Conservation (phyloP, 2,797 vertebrate genomes). For the Labroides dimidiatus region DNA sequence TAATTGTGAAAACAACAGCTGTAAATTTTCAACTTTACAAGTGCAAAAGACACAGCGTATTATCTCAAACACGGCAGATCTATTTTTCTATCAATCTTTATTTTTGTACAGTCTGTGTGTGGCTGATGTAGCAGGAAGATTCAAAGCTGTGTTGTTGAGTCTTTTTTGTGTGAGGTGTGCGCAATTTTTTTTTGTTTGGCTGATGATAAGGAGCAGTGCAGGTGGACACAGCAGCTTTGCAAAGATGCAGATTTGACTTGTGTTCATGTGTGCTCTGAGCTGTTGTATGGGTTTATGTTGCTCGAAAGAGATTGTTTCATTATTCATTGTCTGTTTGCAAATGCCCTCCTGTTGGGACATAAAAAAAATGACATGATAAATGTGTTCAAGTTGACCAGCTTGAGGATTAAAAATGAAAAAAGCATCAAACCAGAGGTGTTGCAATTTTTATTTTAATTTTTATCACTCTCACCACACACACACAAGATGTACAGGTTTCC, state of each 20-base stretch:
- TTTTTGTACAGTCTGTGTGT: slow-evolving; percentile 81
- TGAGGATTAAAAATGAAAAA: slow-evolving; percentile 73
- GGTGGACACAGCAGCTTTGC: slow-evolving; percentile 19
- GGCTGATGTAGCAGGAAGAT: slow-evolving; percentile 53
- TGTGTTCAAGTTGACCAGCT: slow-evolving; percentile 70
- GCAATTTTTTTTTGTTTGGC: slow-evolving; percentile 35
- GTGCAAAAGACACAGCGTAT: slow-evolving; percentile 39
- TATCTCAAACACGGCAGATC: slow-evolving; percentile 62
- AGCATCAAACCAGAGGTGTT: slow-evolving; percentile 12
- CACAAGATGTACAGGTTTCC: neutral
- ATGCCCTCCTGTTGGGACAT: slow-evolving; percentile 43
- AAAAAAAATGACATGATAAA: slow-evolving; percentile 49
- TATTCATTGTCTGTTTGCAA: slow-evolving; percentile 51
- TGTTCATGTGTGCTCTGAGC: slow-evolving; percentile 40
- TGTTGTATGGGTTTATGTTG: slow-evolving; percentile 65
- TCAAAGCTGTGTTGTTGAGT: slow-evolving; percentile 49
- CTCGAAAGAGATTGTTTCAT: slow-evolving; percentile 69
- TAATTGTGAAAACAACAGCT: slow-evolving; percentile 21
- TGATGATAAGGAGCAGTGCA: slow-evolving; percentile 37
- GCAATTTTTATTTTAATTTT: slow-evolving; percentile 32
- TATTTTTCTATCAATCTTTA: slow-evolving; percentile 84
- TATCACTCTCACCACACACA: slow-evolving; percentile 1
- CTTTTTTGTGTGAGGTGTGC: slow-evolving; percentile 32
- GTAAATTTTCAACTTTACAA: slow-evolving; percentile 35
- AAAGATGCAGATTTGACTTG: slow-evolving; percentile 23